Evolutionary conservation across 2,888 invertebrate species (phyloP), one percentile per base, ranked within the genome.

Genomic region (Acrobasis suavella): DNA sequence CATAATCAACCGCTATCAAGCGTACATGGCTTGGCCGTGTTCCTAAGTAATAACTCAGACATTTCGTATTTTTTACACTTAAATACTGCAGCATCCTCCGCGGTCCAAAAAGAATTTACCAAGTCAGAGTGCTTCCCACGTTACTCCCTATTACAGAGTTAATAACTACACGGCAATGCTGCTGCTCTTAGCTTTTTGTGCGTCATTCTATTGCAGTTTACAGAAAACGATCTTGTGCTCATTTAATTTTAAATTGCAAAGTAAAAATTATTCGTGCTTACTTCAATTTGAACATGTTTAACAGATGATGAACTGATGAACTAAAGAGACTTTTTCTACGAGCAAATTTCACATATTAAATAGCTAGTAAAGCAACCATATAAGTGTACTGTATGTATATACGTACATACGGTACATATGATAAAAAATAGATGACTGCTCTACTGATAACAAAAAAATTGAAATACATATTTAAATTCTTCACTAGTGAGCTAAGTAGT

Each of bases 81-180:
- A 67, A 72, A 68, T 66, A 65, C 69, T 63, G 63, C 63, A 66
- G 69, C 69, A 73, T 69, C 73, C 67, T 71, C 68, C 67, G 72
- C 69, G 71, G 69, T 71, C 69, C 70, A 66, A 72, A 75, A 76
- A 75, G 75, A 76, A 76, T 76, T 73, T 66, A 72, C 62, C 59
- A 42, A 42, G 17, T 42, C 17, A 2, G 55, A 42, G 62, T 78
- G 74, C 73, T 87, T 87, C 87, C 82, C 87, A 73, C 77, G 77
- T 56, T 22, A 22, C 56, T 56, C 17, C 77, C 76, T 80, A 81
- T 82, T 82, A 80, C 74, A 74, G 69, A 71, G 73, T 72, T 87
- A 86, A 87, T 86, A 78, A 84, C 74, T 86, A 86, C 85, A 85
- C 73, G 85, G 71, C 71, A 67, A 74, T 72, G 69, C 56, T 67